Conservation (phyloP, 2,113 vertebrate species). For the Proteles cristata region DNA sequence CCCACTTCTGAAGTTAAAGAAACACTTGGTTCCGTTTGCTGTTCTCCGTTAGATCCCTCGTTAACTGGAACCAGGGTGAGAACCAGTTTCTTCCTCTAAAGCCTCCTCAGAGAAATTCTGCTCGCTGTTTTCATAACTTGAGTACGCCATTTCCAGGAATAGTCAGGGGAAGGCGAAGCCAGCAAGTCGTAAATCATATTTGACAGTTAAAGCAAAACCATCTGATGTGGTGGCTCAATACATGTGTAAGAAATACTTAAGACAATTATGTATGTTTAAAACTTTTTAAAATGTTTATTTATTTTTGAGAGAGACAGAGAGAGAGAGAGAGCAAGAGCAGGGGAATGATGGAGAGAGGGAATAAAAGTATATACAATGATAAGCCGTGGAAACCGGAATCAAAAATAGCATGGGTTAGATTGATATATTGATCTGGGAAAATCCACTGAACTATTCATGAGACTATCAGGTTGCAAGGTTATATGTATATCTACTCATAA, state of each 20-base stretch:
- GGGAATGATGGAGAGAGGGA: too few relatives aligned
- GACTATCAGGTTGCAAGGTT: neutral
- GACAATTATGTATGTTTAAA: neutral
- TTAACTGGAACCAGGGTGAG: conserved; percentile 65
- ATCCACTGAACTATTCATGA: neutral
- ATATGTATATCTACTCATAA: neutral
- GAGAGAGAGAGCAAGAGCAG: too few relatives aligned
- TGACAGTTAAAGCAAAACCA: neutral
- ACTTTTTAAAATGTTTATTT: too few relatives aligned
- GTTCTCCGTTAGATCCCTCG: neutral
- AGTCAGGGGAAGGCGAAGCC: too few relatives aligned
- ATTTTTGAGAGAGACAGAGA: too few relatives aligned
- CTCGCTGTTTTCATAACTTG: too few relatives aligned
- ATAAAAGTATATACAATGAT: neutral
- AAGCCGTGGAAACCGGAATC: neutral
- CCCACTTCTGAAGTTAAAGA: neutral
- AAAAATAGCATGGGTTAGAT: neutral
- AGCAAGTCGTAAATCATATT: neutral
- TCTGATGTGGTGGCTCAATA: neutral
- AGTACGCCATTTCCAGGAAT: too few relatives aligned
- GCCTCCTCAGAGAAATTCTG: conserved; percentile 6
- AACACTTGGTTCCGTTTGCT: neutral
- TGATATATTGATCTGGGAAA: neutral
- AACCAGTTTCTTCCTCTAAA: conserved; percentile 44
- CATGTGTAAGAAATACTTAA: neutral